These are phyloP conservation scores for Sminthurides aquaticus DNA, from an alignment of 2,888 invertebrate genomes.

Conservation along the genomic window DNA sequence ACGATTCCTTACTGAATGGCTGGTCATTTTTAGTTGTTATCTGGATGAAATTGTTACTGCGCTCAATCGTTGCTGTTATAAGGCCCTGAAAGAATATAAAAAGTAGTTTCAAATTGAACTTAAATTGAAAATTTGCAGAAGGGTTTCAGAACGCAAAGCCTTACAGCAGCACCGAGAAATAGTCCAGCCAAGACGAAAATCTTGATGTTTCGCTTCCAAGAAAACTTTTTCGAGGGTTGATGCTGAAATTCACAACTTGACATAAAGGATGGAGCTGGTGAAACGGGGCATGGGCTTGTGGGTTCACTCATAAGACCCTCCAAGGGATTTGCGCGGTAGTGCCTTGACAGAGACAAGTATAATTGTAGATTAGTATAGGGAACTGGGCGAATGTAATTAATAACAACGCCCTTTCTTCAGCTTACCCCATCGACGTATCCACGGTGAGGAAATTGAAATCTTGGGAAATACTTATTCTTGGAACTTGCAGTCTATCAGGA, in stretches of 20 bases:
- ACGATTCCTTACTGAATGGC: constrained; percentile 16
- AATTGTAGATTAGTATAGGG: neutral
- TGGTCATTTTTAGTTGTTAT: constrained; percentile 14
- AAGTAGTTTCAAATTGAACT: neutral
- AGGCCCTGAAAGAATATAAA: constrained; percentile 22
- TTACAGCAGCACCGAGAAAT: constrained; percentile 23
- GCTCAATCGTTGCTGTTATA: constrained; percentile 35
- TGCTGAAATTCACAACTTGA: constrained; percentile 30
- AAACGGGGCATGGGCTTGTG: constrained; percentile 20
- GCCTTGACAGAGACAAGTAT: neutral
- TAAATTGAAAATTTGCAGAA: neutral
- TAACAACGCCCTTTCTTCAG: too few species aligned
- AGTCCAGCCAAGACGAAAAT: constrained; percentile 27
- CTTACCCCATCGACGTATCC: constrained; percentile 22
- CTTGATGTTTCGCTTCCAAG: constrained; percentile 34
- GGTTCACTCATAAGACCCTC: constrained; percentile 26
- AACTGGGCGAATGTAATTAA: too few species aligned
- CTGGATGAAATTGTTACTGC: constrained; percentile 12
- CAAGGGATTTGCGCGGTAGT: constrained; percentile 1
- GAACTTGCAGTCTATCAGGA: constrained; percentile 21
- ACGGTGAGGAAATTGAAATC: constrained; percentile 32
- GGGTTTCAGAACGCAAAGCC: too few species aligned
- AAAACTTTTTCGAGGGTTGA: constrained; percentile 27
- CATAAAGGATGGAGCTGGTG: constrained; percentile 26
- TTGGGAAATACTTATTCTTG: constrained; percentile 28